These are phyloP conservation scores for Hippocampus zosterae DNA, from an alignment of 2,113 vertebrate species.

Conservation along the genomic window DNA sequence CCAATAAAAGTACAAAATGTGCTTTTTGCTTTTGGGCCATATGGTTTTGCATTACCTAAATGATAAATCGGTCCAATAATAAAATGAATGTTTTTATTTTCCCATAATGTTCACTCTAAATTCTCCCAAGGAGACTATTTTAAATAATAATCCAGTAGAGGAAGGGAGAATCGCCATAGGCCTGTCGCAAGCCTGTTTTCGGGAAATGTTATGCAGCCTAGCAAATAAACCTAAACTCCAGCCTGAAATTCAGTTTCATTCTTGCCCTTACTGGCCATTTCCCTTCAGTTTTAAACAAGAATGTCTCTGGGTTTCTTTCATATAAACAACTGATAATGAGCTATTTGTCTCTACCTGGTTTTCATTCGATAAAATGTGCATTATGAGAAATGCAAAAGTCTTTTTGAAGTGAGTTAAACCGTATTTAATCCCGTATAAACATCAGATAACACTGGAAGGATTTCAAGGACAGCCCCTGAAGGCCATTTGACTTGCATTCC, in stretches of 20 bases:
- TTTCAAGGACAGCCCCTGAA: neutral
- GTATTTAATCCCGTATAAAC: neutral
- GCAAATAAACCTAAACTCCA: slow-evolving; percentile 59
- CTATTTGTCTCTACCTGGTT: neutral
- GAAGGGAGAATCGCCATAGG: slow-evolving; percentile 71
- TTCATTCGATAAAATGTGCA: neutral
- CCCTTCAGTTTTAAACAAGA: slow-evolving; percentile 50
- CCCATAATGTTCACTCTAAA: slow-evolving; percentile 48
- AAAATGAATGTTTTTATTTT: slow-evolving; percentile 37
- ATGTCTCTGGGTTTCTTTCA: slow-evolving; percentile 16
- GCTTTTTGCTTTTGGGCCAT: slow-evolving; percentile 17
- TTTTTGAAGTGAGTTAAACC: neutral
- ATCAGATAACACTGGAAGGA: neutral
- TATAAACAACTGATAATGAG: slow-evolving; percentile 4
- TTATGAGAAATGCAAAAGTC: neutral
- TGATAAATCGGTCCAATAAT: slow-evolving; percentile 53
- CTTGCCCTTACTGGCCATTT: slow-evolving; percentile 58
- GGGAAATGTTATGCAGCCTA: slow-evolving; percentile 75
- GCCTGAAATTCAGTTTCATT: slow-evolving; percentile 67
- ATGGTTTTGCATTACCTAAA: slow-evolving; percentile 36
- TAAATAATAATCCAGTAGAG: slow-evolving; percentile 77
- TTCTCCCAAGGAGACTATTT: slow-evolving; percentile 78
- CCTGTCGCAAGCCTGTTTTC: slow-evolving; percentile 69
- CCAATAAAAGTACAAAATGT: neutral
- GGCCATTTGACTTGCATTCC: neutral